Conservation (phyloP, 92 coral and sea anemone genomes). For the Umimayanthus kanabou region DNA sequence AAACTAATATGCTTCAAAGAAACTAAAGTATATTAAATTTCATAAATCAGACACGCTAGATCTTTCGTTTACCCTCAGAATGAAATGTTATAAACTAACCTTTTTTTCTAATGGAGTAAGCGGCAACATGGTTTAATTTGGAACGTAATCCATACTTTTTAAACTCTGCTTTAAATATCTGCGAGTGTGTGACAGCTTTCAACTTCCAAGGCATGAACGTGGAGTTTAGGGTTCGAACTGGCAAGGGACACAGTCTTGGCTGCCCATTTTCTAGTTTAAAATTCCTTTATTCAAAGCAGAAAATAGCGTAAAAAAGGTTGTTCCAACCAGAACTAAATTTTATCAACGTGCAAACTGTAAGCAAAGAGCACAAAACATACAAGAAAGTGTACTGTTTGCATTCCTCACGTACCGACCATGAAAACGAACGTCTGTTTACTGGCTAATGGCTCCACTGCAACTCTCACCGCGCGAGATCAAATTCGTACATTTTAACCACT, state of each 20-base stretch:
- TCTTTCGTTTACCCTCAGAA: background rate
- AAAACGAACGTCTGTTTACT: constrained; percentile 17
- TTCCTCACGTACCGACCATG: constrained; percentile 33
- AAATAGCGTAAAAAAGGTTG: background rate
- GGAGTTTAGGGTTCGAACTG: background rate
- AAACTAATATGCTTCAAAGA: background rate
- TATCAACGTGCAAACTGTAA: background rate
- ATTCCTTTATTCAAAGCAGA: background rate
- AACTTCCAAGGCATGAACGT: background rate
- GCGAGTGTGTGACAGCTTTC: background rate
- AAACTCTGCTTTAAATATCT: background rate
- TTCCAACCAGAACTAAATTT: background rate
- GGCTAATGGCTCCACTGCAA: background rate
- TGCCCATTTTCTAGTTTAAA: background rate
- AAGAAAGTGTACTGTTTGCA: constrained; percentile 19
- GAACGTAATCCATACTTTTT: constrained; percentile 6
- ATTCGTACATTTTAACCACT: constrained; percentile 1
- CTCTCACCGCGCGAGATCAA: background rate
- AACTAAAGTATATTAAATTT: background rate
- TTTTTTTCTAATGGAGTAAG: background rate
- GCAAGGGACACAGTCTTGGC: background rate
- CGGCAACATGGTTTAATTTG: background rate
- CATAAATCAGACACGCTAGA: background rate
- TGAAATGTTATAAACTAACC: background rate
- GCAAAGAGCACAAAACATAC: background rate